Conservation (phyloP, 2,113 vertebrate species). For the Reinhardtius hippoglossoides region DNA sequence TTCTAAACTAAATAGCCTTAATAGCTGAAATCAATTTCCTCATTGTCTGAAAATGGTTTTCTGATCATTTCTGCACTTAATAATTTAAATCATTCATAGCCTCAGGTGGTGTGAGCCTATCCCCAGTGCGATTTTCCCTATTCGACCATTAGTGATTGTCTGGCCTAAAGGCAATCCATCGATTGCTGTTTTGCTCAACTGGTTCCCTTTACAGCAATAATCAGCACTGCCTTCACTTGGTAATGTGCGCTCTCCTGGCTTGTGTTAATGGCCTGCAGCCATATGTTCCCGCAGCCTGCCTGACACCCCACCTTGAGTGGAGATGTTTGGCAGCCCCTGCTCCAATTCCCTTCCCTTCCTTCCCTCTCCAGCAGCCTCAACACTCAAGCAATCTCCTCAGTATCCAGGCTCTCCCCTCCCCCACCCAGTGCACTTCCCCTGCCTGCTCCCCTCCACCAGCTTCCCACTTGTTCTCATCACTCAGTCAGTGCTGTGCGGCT, state of each 20-base stretch:
- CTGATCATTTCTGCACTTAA: slow-evolving; percentile 22
- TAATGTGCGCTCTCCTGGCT: slow-evolving; percentile 64
- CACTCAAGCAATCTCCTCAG: slow-evolving; percentile 63
- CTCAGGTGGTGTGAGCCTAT: slow-evolving; percentile 15
- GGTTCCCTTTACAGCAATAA: slow-evolving; percentile 50
- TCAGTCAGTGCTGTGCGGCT: slow-evolving; percentile 33
- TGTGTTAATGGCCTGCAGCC: slow-evolving; percentile 68
- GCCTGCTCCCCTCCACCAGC: slow-evolving; percentile 62
- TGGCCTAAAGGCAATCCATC: slow-evolving; percentile 61
- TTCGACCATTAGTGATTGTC: slow-evolving; percentile 35
- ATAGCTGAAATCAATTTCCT: slow-evolving; percentile 25
- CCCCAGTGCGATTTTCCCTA: slow-evolving; percentile 15
- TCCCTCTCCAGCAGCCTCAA: slow-evolving; percentile 63
- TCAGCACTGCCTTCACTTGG: slow-evolving; percentile 54
- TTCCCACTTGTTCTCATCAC: slow-evolving; percentile 52
- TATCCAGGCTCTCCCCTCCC: slow-evolving; percentile 70
- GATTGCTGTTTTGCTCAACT: slow-evolving; percentile 58
- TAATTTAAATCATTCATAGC: slow-evolving; percentile 13
- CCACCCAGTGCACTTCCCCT: slow-evolving; percentile 62
- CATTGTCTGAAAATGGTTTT: slow-evolving; percentile 17
- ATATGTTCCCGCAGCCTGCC: slow-evolving; percentile 69
- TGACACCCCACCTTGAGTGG: slow-evolving; percentile 69
- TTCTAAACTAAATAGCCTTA: slow-evolving; percentile 47
- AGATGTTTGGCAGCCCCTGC: slow-evolving; percentile 68
- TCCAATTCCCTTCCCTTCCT: slow-evolving; percentile 48